Percentiles rank a stretch among this genome's conserved stretches.
Conservation (phyloP, 2,888 invertebrate species). For the Heliconius charithonia region DNA sequence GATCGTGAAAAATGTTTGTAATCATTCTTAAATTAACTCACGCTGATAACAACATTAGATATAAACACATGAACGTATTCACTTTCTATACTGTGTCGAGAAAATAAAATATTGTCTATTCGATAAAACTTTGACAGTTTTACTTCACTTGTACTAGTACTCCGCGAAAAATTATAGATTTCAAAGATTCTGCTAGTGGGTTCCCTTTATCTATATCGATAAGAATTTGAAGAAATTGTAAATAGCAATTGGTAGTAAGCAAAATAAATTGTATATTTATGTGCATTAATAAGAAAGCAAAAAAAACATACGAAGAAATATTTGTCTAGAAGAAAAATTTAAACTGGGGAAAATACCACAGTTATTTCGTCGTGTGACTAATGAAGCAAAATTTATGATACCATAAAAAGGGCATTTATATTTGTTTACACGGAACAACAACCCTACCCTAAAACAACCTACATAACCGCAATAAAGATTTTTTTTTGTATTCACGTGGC, state of each 20-base stretch:
- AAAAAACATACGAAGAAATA: not conserved
- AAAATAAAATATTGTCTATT: not conserved
- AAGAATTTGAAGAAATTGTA: not conserved
- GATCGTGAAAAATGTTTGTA: slow-evolving; percentile 52
- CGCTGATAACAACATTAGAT: slow-evolving; percentile 38
- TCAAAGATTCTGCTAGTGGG: not conserved
- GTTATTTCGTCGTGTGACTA: slow-evolving; percentile 7
- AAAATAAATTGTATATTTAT: not conserved
- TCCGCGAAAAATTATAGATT: not conserved
- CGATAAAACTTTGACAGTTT: not conserved
- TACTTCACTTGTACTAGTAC: not conserved
- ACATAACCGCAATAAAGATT: slow-evolving; percentile 33
- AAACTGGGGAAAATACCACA: too few species aligned
- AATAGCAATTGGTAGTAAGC: too few species aligned
- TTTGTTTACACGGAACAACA: slow-evolving; percentile 35
- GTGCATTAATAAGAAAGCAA: not conserved
- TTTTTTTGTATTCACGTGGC: slow-evolving; percentile 38
- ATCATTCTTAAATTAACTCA: slow-evolving; percentile 55
- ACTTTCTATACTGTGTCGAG: not conserved
- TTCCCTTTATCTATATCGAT: not conserved
- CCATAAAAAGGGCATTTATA: slow-evolving; percentile 37
- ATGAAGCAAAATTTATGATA: slow-evolving; percentile 29
- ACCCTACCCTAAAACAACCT: slow-evolving; percentile 36
- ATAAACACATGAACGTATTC: not conserved
- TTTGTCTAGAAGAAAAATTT: not conserved